These are phyloP conservation scores for Schizothorax lantsangensis DNA, from an alignment of 2,797 vertebrate species.

Conservation along the genomic window DNA sequence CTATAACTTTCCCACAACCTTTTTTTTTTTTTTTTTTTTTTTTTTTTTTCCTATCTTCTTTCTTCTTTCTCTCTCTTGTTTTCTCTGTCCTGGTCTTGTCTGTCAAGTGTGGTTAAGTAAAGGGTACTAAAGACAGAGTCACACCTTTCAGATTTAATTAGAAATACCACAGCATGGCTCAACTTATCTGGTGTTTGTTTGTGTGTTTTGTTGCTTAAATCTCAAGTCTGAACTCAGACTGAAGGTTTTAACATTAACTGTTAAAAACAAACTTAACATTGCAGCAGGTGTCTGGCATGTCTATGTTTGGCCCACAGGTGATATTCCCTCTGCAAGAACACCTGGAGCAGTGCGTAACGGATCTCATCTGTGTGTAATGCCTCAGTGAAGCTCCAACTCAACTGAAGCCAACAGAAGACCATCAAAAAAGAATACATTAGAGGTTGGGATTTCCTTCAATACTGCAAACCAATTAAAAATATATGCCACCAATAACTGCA, in stretches of 20 bases:
- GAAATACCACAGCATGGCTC: background rate
- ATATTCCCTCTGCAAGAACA: conserved; percentile 1
- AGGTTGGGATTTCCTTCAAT: background rate
- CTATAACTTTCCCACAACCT: too few species aligned
- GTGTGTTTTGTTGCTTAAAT: background rate
- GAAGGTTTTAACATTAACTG: background rate
- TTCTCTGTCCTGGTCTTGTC: too few species aligned
- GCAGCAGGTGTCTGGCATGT: conserved; percentile 1
- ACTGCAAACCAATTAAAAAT: background rate
- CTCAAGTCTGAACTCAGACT: background rate
- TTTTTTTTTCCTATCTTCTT: too few species aligned
- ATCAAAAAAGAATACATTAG: background rate
- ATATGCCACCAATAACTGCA: background rate
- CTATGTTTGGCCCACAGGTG: background rate
- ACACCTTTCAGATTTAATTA: too few species aligned
- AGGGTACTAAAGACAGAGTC: too few species aligned
- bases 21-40: too few species aligned
- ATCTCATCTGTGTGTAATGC: background rate
- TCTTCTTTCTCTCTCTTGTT: too few species aligned
- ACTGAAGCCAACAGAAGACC: background rate
- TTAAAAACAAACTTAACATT: background rate
- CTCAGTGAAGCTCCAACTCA: background rate
- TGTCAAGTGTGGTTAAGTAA: too few species aligned
- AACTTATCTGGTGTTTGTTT: background rate
- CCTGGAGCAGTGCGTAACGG: background rate